Evolutionary conservation across 2,113 vertebrate species (phyloP), one percentile per base, ranked within the genome.

Genomic region (Tylochromis polylepis): DNA sequence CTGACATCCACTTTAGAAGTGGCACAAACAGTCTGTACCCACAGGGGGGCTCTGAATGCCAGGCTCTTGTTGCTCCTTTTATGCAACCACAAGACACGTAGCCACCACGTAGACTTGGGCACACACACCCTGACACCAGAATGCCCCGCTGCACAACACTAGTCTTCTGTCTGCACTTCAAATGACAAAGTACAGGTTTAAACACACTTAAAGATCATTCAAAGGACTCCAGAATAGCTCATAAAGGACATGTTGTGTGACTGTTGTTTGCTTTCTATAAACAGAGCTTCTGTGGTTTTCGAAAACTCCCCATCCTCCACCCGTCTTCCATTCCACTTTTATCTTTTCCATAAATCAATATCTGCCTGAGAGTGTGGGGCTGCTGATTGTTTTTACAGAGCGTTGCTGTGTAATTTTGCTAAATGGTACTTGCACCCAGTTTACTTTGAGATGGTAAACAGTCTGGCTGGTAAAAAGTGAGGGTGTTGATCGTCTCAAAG

Each of bases 381-480:
- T 88, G 87, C 84, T 94, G 93, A 95, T 94, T 95, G 93, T 95
- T 95, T 95, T 94, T 91, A 88, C 94, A 91, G 90, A 84, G 81
- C 79, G 81, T 91, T 88, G 92, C 93, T 93, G 95, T 96, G 92
- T 95, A 96, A 96, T 96, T 96, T 95, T 82, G 88, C 89, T 95
- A 96, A 96, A 96, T 93, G 79, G 86, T 70, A 93, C 90, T 88
- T 93, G 77, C 90, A 88, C 84, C 82, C 79, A 81, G 85, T 91
- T 94, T 93, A 91, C 92, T 93, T 67, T 88, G 84, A 86, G 92
- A 91, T 91, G 93, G 93, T 95, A 95, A 96, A 95, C 93, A 94
- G 87, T 92, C 93, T 94, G 89, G 59, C 85, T 93, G 82, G 89
- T 83, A 81, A 87, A 95, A 88, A 94, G 89, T 88, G 91, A 94